Evolutionary conservation across 2,797 vertebrate species (phyloP).

Genomic region (Limosa lapponica): DNA sequence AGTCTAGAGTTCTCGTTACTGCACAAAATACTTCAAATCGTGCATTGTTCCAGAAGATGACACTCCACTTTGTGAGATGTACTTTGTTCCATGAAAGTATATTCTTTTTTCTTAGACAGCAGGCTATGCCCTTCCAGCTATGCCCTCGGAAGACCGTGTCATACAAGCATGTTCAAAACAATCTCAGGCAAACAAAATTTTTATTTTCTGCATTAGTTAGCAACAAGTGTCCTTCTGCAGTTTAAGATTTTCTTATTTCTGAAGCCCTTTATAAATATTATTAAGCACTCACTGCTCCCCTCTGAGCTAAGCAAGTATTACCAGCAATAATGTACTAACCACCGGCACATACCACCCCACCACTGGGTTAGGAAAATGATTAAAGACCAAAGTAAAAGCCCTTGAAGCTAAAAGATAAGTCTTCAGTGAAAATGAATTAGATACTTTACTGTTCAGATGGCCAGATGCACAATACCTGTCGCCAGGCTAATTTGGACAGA

Average conservation of each 20-base stretch:
- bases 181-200: background rate
- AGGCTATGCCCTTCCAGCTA: background rate
- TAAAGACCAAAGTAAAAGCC: background rate
- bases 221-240: background rate
- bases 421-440: background rate
- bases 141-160: rapidly evolving
- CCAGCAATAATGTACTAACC: background rate
- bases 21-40: background rate
- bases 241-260: background rate
- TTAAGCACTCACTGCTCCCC: background rate
- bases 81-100: background rate
- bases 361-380: background rate
- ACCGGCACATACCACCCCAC: background rate
- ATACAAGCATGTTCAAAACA: background rate
- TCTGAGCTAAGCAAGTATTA: background rate
- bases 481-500: background rate
- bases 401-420: background rate
- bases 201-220: background rate
- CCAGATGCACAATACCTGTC: background rate
- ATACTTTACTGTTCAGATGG: background rate
- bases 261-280: background rate
- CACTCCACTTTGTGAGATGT: background rate
- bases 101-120: background rate
- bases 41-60: background rate
- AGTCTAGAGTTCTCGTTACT: background rate